Evolutionary conservation across 2,888 invertebrate species (phyloP).

Genomic region (Caenorhabditis macrosperma): DNA sequence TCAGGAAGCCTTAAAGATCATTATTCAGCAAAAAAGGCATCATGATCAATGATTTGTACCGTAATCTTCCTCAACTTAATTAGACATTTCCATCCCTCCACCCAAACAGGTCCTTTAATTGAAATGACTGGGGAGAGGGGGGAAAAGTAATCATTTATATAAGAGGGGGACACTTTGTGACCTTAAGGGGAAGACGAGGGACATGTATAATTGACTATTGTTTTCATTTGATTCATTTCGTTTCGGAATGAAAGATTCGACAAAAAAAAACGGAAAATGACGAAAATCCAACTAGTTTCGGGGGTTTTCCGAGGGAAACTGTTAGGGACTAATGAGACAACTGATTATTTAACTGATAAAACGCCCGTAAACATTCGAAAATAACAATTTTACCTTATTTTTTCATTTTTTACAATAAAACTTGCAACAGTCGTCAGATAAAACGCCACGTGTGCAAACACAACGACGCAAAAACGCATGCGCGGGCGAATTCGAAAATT

Average conservation of each 20-base stretch:
- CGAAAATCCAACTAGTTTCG: too few relatives aligned
- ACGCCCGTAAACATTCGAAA: too few relatives aligned
- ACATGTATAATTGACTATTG: slow-evolving; percentile 52
- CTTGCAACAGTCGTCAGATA: not conserved
- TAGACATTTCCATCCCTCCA: slow-evolving; percentile 27
- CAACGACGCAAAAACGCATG: not conserved
- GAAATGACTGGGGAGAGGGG: slow-evolving; percentile 22
- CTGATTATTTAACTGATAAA: too few relatives aligned
- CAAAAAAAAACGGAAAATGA: not conserved
- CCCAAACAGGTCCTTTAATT: slow-evolving; percentile 36
- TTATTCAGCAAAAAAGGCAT: too few relatives aligned
- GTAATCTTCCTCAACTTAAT: slow-evolving; percentile 33
- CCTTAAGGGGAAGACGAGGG: too few relatives aligned
- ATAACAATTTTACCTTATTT: too few relatives aligned
- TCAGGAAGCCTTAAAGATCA: too few relatives aligned
- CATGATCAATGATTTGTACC: slow-evolving; percentile 8
- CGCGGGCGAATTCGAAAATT: not conserved
- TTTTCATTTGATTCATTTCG: slow-evolving; percentile 55
- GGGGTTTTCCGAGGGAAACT: too few relatives aligned
- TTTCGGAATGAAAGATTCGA: slow-evolving; percentile 12
- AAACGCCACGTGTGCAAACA: not conserved
- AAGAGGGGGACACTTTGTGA: slow-evolving; percentile 40
- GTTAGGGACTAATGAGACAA: too few relatives aligned
- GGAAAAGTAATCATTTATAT: slow-evolving; percentile 47
- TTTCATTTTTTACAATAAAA: not conserved